A percentile compares a stretch with the other conserved stretches of the same genome.
phyloP scores from a whole-genome alignment of 2,888 invertebrate species.

The Temnothorax ravouxi region DNA sequence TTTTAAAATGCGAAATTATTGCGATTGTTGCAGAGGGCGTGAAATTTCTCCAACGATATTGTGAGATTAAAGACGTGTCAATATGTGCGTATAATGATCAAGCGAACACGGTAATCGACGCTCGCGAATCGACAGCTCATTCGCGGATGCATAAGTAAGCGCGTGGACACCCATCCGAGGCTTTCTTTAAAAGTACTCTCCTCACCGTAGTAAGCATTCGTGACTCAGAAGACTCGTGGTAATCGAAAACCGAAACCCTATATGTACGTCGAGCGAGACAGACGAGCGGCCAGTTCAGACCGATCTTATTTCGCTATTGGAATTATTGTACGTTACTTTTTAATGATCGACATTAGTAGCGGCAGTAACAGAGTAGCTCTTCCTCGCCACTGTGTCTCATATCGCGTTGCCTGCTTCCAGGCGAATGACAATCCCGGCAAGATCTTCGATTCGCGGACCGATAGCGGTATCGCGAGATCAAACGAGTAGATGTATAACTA shows the following conservation, averaged over 20 bases:
- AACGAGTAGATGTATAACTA: background rate
- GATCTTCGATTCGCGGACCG: background rate
- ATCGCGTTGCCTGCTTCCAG: slow-evolving; percentile 1
- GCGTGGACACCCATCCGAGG: background rate
- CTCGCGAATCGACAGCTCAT: slow-evolving; percentile 6
- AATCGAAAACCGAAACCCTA: slow-evolving; percentile 83
- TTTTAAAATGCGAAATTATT: background rate
- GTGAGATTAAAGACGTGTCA: background rate
- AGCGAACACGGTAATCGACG: background rate
- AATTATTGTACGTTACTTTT: slow-evolving; percentile 6
- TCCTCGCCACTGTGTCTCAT: background rate
- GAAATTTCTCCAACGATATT: background rate
- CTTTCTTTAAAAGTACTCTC: slow-evolving; percentile 1
- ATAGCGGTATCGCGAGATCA: slow-evolving; percentile 12
- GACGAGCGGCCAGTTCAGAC: slow-evolving; percentile 9
- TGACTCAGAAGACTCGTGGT: slow-evolving; percentile 60
- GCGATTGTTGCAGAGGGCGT: background rate
- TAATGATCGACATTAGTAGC: background rate
- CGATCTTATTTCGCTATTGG: slow-evolving; percentile 38
- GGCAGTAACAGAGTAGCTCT: background rate
- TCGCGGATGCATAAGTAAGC: background rate
- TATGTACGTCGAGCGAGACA: slow-evolving; percentile 56
- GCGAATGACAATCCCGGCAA: background rate
- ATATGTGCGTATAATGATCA: background rate
- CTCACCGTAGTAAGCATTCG: slow-evolving; percentile 56